Evolutionary conservation across 2,113 vertebrate genomes (phyloP).

Genomic region (Zootoca vivipara): DNA sequence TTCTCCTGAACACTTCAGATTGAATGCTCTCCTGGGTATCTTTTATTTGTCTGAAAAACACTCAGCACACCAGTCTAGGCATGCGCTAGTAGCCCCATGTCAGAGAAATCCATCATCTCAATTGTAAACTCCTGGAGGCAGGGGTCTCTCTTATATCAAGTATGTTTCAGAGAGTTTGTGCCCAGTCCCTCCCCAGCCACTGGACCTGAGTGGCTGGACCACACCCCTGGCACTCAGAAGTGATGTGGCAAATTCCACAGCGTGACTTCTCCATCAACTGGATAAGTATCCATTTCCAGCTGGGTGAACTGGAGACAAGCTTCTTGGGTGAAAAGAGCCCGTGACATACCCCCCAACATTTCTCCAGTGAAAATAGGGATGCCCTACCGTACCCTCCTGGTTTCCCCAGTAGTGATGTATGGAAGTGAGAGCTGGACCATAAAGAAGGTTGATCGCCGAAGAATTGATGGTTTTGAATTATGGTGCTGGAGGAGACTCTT

Average conservation of each 20-base stretch:
- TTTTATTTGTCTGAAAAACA: conserved; percentile 1
- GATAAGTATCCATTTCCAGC: not conserved
- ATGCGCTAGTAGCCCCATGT: not conserved
- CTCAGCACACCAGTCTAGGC: not conserved
- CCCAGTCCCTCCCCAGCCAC: not conserved
- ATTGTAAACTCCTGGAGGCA: not conserved
- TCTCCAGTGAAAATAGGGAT: too few species aligned
- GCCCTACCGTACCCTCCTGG: too few species aligned
- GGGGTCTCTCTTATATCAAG: not conserved
- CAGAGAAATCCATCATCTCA: not conserved
- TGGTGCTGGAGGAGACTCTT: too few species aligned
- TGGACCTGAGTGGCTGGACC: not conserved
- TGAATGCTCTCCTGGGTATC: not conserved
- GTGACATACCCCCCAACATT: too few species aligned
- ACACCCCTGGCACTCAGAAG: too few species aligned
- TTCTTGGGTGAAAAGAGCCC: not conserved
- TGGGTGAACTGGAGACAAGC: not conserved
- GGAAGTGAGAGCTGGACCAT: too few species aligned
- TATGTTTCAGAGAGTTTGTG: not conserved
- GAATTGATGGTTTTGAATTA: too few species aligned
- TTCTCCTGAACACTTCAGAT: conserved; percentile 4
- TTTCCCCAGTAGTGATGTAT: too few species aligned
- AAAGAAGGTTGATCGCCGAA: too few species aligned
- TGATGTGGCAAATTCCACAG: not conserved
- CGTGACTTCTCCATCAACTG: not conserved